Conservation (phyloP, 1,140 invertebrate genomes). For the Zaprionus davidi region DNA sequence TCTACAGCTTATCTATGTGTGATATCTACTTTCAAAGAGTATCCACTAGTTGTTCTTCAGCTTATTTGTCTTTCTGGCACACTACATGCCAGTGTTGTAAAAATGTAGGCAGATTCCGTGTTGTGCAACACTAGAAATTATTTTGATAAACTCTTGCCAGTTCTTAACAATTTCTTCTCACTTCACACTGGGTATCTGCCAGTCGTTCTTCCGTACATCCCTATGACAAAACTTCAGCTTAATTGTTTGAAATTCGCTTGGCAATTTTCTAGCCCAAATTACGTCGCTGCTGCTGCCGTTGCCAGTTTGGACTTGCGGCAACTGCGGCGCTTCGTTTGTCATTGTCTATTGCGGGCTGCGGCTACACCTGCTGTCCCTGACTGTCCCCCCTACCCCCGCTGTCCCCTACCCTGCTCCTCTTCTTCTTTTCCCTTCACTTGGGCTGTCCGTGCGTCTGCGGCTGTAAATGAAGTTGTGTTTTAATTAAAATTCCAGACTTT, state of each 20-base stretch:
- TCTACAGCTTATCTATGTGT: no score
- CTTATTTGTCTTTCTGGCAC: no score
- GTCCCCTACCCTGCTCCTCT: not conserved
- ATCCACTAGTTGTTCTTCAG: not conserved
- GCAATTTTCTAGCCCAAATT: conserved; percentile 47
- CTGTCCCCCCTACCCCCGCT: not conserved
- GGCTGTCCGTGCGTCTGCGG: conserved; percentile 60
- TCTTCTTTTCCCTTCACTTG: not conserved
- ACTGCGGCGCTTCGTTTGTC: conserved; percentile 51
- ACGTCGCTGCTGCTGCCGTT: conserved; percentile 3
- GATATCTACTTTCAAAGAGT: not conserved
- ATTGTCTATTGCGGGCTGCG: conserved; percentile 53
- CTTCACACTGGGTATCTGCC: not conserved
- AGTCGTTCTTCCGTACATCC: not conserved
- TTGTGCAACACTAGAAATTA: not conserved
- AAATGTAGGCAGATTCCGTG: not conserved
- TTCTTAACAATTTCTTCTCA: no score
- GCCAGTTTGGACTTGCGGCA: conserved; percentile 20
- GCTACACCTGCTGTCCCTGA: conserved; percentile 32
- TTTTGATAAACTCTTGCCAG: no score
- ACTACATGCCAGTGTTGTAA: not conserved
- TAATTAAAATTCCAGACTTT: conserved; percentile 84
- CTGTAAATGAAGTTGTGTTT: conserved; percentile 83
- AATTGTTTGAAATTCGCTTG: conserved; percentile 44
- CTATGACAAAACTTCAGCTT: not conserved